Base-by-base conservation (phyloP, 2,888 invertebrate species). In the Notocelia uddmanniana region DNA sequence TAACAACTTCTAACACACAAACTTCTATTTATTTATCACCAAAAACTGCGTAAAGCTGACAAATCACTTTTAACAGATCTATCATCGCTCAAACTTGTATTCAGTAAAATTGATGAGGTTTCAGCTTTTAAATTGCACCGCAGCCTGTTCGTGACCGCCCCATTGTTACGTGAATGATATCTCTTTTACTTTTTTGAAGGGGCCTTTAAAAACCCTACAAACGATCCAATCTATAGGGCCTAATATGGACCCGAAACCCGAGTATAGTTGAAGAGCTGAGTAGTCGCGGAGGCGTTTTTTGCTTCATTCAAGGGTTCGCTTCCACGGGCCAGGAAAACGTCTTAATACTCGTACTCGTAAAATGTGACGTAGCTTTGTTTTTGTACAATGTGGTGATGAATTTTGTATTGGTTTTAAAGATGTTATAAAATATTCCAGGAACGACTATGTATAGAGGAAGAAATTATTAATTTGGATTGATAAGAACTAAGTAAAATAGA, bases 131-230 rank as follows among this genome's bases (percentile, higher is more conserved):
- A 71, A 71, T 71, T 66, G 66, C 66, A 66, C 71, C 71, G 59
- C 41, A 57, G 66, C 54, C 71, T 71, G 71, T 71, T 55, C 71
- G 71, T 71, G 71, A 71, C 71, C 66, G 23, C 23, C 67, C 62
- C 57, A 72, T 72, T 72, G 72, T 72, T 62, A 57, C 72, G 67
- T 68, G 72, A 72, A 50, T 72, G 72, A 72, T 72, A 68, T 72
- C 67, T 72, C 68, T 72, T 72, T 72, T 67, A 67, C 71, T 67
- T 72, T 71, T 72, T 67, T 72, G 60, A 41, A 72, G 60, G 55
- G 72, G 62, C 72, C 55, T 67, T 66, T 67, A 72, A 67, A 72
- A 72, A 55, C 62, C 72, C 62, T 71, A 71, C 71, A 71, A 72
- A 62, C 68, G 72, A 72, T 72, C 62, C 72, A 37, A 68, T 72